Percentiles rank a stretch among this genome's conserved stretches.
These are phyloP conservation scores for Cryptus viduatorius DNA, from an alignment of 2,888 invertebrate genomes.

Conservation along the genomic window DNA sequence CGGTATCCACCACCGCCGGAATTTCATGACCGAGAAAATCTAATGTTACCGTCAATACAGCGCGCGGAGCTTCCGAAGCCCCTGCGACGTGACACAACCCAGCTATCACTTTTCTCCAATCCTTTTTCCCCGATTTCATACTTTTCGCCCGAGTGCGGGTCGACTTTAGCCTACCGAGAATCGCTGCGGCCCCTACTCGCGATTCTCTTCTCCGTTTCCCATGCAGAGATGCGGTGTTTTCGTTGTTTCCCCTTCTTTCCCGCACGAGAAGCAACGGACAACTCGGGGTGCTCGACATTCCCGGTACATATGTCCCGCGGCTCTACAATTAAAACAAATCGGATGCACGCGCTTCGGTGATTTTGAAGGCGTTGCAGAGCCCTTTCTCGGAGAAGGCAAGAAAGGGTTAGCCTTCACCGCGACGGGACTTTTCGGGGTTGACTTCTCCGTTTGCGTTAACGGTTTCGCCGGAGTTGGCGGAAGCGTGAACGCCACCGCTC, in stretches of 20 bases:
- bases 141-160: not conserved
- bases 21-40: not conserved
- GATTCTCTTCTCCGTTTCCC: not conserved
- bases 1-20: not conserved
- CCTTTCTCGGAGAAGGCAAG: not conserved
- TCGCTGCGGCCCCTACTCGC: not conserved
- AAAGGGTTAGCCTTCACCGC: not conserved
- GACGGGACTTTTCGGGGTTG: too few relatives aligned
- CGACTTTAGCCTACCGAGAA: not conserved
- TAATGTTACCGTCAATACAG: too few relatives aligned
- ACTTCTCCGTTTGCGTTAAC: too few relatives aligned
- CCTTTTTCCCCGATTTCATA: conserved; percentile 48
- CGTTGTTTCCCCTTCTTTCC: not conserved
- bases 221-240: not conserved
- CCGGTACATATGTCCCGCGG: not conserved
- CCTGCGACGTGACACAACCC: too few relatives aligned
- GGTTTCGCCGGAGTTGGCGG: too few relatives aligned
- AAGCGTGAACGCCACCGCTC: too few relatives aligned
- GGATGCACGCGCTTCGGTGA: too few relatives aligned
- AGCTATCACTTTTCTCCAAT: too few relatives aligned
- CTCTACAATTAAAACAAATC: not conserved
- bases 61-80: too few relatives aligned
- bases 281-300: not conserved
- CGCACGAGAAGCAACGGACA: not conserved
- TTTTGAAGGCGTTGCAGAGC: not conserved